These are phyloP conservation scores for Misgurnus anguillicaudatus DNA, from an alignment of 2,113 vertebrate species.

Conservation along the genomic window DNA sequence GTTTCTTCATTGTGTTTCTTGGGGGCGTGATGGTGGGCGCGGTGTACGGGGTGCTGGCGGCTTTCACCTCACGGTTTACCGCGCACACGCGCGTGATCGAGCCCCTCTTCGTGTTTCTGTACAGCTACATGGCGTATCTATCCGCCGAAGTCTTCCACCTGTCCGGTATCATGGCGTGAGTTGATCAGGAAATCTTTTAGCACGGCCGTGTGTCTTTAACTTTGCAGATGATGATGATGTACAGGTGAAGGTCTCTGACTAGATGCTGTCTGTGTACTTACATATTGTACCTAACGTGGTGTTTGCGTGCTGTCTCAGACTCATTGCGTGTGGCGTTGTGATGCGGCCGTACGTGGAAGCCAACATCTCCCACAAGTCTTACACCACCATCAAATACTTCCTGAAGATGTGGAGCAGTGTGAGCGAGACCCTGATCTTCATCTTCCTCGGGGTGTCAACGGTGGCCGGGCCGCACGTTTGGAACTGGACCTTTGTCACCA, in stretches of 20 bases:
- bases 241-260: neutral
- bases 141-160: constrained; percentile 95
- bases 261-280: neutral
- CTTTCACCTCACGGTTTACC: constrained; percentile 94
- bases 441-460: constrained; percentile 94
- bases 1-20: constrained; percentile 90
- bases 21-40: constrained; percentile 87
- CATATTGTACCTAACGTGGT: too few relatives aligned
- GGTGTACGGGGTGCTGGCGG: constrained; percentile 86
- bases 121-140: constrained; percentile 98
- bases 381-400: constrained; percentile 97
- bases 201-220: too few relatives aligned
- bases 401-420: constrained; percentile 99
- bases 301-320: constrained; percentile 65
- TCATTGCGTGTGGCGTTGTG: constrained; percentile 88
- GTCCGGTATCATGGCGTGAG: constrained; percentile 98
- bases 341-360: constrained; percentile 97
- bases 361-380: constrained; percentile 97
- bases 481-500: constrained; percentile 93
- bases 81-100: constrained; percentile 94
- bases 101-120: constrained; percentile 97
- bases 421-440: constrained; percentile 97
- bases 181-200: constrained; percentile 45
- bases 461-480: constrained; percentile 89
- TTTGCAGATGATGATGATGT: neutral